phyloP scores from a whole-genome alignment of 2,797 vertebrate species.

The Etheostoma perlongum region DNA sequence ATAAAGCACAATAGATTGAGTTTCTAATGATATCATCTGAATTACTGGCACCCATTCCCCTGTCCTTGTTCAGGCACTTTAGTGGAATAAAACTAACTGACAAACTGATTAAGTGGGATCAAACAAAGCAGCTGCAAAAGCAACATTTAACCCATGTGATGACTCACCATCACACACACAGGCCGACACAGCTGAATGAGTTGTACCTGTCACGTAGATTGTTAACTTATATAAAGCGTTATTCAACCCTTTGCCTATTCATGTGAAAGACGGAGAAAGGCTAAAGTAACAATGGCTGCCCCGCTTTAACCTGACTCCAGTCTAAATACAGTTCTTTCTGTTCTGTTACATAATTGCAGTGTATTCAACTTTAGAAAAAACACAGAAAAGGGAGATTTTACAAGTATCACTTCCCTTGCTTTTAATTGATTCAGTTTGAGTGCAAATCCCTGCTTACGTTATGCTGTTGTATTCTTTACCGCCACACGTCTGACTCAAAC shows the following conservation, averaged over 20 bases:
- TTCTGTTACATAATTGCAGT: constrained; percentile 19
- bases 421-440: constrained; percentile 54
- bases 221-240: constrained; percentile 52
- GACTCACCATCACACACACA: constrained; percentile 8
- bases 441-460: constrained; percentile 42
- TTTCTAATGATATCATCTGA: not conserved
- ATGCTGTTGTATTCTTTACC: constrained; percentile 7
- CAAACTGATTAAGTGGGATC: constrained; percentile 22
- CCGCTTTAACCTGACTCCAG: constrained; percentile 47
- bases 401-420: constrained; percentile 32
- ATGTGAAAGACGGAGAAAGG: constrained; percentile 36
- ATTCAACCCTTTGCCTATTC: constrained; percentile 46
- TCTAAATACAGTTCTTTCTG: constrained; percentile 21
- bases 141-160: not conserved
- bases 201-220: constrained; percentile 36
- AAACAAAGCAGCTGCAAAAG: constrained; percentile 15
- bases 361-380: not conserved
- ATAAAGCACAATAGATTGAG: not conserved
- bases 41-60: not conserved
- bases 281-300: constrained; percentile 40
- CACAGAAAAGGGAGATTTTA: constrained; percentile 7
- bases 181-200: constrained; percentile 1
- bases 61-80: not conserved
- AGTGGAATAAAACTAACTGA: constrained; percentile 22
- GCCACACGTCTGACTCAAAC: constrained; percentile 31